Evolutionary conservation across 2,888 invertebrate genomes (phyloP).

Genomic region (Nematopogon swammerdamellus): DNA sequence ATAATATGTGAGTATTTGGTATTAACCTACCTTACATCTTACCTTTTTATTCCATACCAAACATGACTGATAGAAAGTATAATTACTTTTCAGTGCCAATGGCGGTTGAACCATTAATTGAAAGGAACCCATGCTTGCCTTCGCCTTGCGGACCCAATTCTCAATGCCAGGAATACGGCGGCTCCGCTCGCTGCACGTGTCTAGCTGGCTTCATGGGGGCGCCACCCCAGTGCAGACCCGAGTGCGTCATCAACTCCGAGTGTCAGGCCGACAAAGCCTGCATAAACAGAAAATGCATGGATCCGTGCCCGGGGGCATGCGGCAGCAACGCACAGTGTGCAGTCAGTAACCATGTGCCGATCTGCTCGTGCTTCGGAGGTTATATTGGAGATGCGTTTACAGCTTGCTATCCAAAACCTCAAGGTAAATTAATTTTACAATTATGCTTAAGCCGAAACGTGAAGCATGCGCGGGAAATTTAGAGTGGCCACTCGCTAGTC

Average conservation of each 20-base stretch:
- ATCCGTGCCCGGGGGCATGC: slow-evolving; percentile 78
- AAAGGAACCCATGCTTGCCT: slow-evolving; percentile 64
- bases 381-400: slow-evolving; percentile 74
- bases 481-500: too few species aligned
- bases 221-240: slow-evolving; percentile 73
- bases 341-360: slow-evolving; percentile 67
- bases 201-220: slow-evolving; percentile 68
- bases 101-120: slow-evolving; percentile 23
- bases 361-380: slow-evolving; percentile 64
- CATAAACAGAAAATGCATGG: slow-evolving; percentile 66
- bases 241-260: slow-evolving; percentile 69
- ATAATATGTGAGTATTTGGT: slow-evolving; percentile 40
- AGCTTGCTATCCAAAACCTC: slow-evolving; percentile 30
- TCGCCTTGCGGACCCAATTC: slow-evolving; percentile 80
- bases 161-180: slow-evolving; percentile 63
- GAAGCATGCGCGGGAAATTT: too few species aligned
- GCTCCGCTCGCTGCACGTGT: slow-evolving; percentile 68
- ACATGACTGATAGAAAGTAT: too few species aligned
- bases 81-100: slow-evolving; percentile 27
- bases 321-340: slow-evolving; percentile 72
- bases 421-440: slow-evolving; percentile 26
- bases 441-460: too few species aligned
- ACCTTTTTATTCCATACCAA: too few species aligned
- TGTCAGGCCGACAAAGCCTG: slow-evolving; percentile 68
- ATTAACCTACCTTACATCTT: too few species aligned